A percentile compares a stretch with the other conserved stretches of the same genome.
Evolutionary conservation across 2,113 vertebrate species (phyloP).

Genomic region (Bos javanicus): DNA sequence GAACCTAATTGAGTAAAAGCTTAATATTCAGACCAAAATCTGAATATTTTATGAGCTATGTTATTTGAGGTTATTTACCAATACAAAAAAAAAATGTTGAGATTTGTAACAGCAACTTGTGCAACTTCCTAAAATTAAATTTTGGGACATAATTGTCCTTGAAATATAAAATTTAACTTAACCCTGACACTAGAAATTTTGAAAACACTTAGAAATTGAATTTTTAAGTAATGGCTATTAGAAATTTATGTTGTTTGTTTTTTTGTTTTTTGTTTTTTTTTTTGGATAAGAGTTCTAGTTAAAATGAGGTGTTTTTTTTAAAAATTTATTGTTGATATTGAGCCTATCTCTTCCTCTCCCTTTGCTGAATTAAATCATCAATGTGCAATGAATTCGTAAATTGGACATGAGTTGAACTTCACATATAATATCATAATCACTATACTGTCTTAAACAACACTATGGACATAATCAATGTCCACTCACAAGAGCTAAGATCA

Average conservation of each 20-base stretch:
- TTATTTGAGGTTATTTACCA: neutral
- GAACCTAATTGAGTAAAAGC: neutral
- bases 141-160: neutral
- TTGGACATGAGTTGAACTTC: neutral
- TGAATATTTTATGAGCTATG: neutral
- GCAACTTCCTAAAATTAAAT: neutral
- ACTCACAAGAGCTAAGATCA: neutral
- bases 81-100: neutral
- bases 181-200: neutral
- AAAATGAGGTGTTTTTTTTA: neutral
- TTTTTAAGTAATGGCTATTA: slow-evolving; percentile 4
- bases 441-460: neutral
- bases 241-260: neutral
- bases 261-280: neutral
- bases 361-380: neutral
- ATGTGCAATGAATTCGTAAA: neutral
- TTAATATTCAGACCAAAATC: neutral
- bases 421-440: neutral
- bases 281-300: neutral
- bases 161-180: neutral
- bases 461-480: neutral
- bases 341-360: neutral
- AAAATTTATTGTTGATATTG: neutral
- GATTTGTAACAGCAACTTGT: neutral
- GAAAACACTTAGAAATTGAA: neutral